Base-by-base conservation (phyloP, 2,888 invertebrate species). In the Melieria picta region DNA sequence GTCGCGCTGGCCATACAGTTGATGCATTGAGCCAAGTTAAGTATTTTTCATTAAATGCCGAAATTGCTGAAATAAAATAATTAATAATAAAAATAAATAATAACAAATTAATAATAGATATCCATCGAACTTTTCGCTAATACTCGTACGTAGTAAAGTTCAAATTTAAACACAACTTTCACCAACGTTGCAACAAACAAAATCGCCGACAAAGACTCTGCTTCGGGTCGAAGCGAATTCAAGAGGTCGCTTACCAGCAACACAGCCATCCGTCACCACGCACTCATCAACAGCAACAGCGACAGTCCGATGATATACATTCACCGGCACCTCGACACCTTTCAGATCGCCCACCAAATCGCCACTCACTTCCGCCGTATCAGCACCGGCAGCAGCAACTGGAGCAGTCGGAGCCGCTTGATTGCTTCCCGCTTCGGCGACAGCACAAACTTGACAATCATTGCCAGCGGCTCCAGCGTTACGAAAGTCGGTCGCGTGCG, bases 361-460 rank as follows among this genome's bases (percentile, higher is more conserved):
- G 46, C 47, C 58, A 50, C 65, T 65, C 60, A 65, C 65, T 61
- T 65, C 65, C 65, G 61, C 52, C 65, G 71, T 52, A 47, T 42
- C 65, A 30, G 5, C 46, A 46, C 7, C 43, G 9, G 10, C n/a
- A 30, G 11, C 47, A 60, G 13, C 11, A 46, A 6, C 63, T 10
- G 45, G 11, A 42, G 50, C 50, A 30, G 57, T 55, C 5, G 43
- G 30, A 30, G 30, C 3, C 30, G 30, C 30, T 30, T 30, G 7
- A 7, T 10, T 16, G 16, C 11, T 5, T 7, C 5, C n/a, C 16
- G 5, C 48, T 48, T 4, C 13, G 11, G 47, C 58, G 47, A 46
- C 48, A 13, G 10, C 16, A 13, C 57, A 66, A 46, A 57, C 66
- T 47, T 58, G 48, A 42, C 57, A 50, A 10, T 66, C 58, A 48